Evolutionary conservation across 2,797 vertebrate species (phyloP), one percentile per base, ranked within the genome.

Genomic region (Intellagama lesueurii): DNA sequence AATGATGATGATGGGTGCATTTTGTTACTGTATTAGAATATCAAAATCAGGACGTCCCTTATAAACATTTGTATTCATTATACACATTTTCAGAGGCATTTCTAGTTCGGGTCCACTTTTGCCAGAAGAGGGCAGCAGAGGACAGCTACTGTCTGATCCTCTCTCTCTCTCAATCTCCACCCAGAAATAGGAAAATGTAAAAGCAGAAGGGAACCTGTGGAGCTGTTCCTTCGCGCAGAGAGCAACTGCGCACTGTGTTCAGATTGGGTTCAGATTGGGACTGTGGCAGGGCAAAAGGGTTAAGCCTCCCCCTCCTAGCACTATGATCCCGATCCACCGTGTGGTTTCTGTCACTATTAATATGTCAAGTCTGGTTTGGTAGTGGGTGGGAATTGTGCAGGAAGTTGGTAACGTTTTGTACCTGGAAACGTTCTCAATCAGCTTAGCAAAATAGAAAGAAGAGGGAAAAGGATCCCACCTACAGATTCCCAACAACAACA

Each of bases 51-150:
- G 78, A 85, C 6, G 6, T n/a, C 9, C 17, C n/a, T 79, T 69
- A 28, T 77, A 64, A 19, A 64, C 19, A 19, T 64, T 64, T 64
- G 4, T 64, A 64, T 64, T 14, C 52, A 22, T 64, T 64, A 14
- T 72, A 24, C 16, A 89, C 0, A n/a, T 68, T 47, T 66, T 30
- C n/a, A 52, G 5, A 0, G 1, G 32, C 4, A 26, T 60, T 52
- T 81, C 14, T 47, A 49, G 49, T 35, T 17, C 9, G 17, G 4
- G 70, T 77, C 60, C 1, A 12, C 9, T n/a, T 70, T 68, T 70
- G 44, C 85, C 89, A 77, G 85, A 7, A 90, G 89, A 83, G 85
- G 89, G 89, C 79, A 78, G 47, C 60, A 75, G 2, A 87, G 16
- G 72, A 83, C 19, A 87, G 64, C 3, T 4, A 19, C 32, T 32